These are phyloP conservation scores for Brachionus paranguensis DNA, from an alignment of 1,140 invertebrate species.

Conservation along the genomic window DNA sequence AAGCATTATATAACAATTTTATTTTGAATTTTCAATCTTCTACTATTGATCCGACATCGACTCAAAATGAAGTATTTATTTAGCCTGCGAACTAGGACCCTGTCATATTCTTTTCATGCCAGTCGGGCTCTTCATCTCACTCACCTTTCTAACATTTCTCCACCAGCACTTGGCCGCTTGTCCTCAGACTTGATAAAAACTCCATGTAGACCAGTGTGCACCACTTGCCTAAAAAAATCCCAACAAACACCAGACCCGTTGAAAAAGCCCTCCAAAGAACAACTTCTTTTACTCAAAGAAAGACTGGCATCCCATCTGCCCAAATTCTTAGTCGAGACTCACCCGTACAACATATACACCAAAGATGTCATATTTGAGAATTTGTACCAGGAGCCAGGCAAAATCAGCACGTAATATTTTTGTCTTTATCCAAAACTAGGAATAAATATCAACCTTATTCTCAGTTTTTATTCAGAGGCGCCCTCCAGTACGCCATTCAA, in stretches of 20 bases:
- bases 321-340: neutral
- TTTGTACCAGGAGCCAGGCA: conserved; percentile 21
- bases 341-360: conserved; percentile 36
- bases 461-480: conserved; percentile 17
- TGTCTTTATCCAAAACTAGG: neutral
- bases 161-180: neutral
- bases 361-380: conserved; percentile 33
- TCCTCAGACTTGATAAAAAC: neutral
- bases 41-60: neutral
- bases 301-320: neutral
- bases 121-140: neutral
- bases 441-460: neutral
- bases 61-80: neutral
- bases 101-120: neutral
- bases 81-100: neutral
- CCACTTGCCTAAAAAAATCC: neutral
- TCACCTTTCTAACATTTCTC: neutral
- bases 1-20: neutral
- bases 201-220: neutral
- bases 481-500: conserved; percentile 12
- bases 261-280: neutral
- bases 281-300: neutral
- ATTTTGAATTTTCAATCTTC: neutral
- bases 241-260: neutral
- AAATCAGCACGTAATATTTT: conserved; percentile 19